Percentiles rank a stretch among this genome's conserved stretches.
phyloP scores from a whole-genome alignment of 2,888 invertebrate species.

The Carpatolechia fugitivella region DNA sequence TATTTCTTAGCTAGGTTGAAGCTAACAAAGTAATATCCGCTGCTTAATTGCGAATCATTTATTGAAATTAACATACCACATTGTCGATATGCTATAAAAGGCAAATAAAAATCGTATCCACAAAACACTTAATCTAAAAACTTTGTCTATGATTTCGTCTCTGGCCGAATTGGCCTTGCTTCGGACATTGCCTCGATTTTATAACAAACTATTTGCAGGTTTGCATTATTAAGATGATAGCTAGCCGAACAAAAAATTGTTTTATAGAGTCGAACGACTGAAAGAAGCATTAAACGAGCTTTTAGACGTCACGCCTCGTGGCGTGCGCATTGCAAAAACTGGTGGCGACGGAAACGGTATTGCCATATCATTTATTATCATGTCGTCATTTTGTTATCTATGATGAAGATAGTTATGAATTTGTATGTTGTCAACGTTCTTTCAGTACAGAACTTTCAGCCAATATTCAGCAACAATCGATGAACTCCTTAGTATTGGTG shows the following conservation, averaged over 20 bases:
- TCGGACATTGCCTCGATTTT: slow-evolving; percentile 52
- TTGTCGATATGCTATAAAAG: no score
- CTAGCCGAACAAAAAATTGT: slow-evolving; percentile 42
- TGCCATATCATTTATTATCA: not conserved
- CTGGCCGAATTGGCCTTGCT: slow-evolving; percentile 45
- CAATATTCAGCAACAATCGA: no score
- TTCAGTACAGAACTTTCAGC: no score
- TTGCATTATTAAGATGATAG: slow-evolving; percentile 58
- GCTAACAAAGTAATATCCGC: no score
- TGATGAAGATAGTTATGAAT: not conserved
- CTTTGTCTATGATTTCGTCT: not conserved
- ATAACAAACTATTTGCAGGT: slow-evolving; percentile 56
- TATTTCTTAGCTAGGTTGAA: no score
- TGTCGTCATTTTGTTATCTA: not conserved
- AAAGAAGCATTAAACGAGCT: slow-evolving; percentile 73
- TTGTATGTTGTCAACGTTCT: not conserved
- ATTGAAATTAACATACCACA: no score
- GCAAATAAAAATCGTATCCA: no score
- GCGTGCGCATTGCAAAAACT: slow-evolving; percentile 60
- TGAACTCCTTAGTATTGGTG: no score
- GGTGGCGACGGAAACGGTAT: slow-evolving; percentile 23
- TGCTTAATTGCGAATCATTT: no score
- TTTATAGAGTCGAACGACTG: slow-evolving; percentile 54
- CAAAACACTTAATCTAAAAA: no score
- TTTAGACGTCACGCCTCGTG: slow-evolving; percentile 68